These are phyloP conservation scores for Syngnathus acus DNA, from an alignment of 2,797 vertebrate genomes.

Conservation along the genomic window DNA sequence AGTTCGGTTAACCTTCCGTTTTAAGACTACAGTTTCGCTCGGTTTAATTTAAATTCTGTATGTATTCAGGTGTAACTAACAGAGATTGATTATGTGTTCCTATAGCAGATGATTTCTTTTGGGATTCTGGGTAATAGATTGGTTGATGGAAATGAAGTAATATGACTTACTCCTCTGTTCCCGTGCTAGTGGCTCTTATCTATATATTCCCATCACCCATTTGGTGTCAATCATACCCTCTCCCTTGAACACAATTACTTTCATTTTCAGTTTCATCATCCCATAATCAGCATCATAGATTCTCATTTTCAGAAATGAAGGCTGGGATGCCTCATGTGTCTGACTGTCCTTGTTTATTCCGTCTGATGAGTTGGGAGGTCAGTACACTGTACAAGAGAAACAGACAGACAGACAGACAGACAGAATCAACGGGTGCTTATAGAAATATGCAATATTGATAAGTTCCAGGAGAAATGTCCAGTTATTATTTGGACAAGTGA, in stretches of 20 bases:
- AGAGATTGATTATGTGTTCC: slow-evolving; percentile 19
- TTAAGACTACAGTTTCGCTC: neutral
- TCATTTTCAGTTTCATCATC: slow-evolving; percentile 36
- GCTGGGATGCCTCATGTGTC: slow-evolving; percentile 15
- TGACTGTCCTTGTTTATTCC: slow-evolving; percentile 21
- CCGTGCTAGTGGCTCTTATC: neutral
- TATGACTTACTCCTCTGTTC: neutral
- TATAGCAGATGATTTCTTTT: slow-evolving; percentile 15
- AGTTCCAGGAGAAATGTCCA: neutral
- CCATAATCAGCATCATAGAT: slow-evolving; percentile 35
- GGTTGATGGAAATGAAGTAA: slow-evolving; percentile 15
- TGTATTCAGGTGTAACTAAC: neutral
- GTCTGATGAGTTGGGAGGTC: slow-evolving; percentile 9
- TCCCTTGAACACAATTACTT: slow-evolving; percentile 28
- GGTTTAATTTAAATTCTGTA: neutral
- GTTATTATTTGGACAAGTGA: neutral
- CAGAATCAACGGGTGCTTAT: neutral
- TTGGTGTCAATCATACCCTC: slow-evolving; percentile 7
- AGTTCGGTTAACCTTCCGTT: neutral
- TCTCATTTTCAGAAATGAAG: slow-evolving; percentile 33
- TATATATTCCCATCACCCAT: neutral
- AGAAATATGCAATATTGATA: neutral
- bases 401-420: neutral
- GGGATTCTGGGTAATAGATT: slow-evolving; percentile 15
- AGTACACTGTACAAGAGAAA: slow-evolving; percentile 32